phyloP scores from a whole-genome alignment of 2,113 vertebrate genomes.

The Arvicanthis niloticus region DNA sequence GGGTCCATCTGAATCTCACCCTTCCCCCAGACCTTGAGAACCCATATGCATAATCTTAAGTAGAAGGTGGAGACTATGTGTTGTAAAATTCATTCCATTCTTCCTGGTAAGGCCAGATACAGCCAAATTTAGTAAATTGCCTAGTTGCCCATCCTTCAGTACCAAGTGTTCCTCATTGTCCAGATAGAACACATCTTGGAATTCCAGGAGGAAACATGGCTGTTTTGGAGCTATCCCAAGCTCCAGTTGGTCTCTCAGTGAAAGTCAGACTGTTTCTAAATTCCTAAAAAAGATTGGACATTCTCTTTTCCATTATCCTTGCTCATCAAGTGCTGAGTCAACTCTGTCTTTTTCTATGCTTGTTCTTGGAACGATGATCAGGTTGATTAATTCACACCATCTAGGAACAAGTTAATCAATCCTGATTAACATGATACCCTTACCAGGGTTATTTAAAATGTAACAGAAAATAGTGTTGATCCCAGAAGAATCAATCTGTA shows the following conservation, averaged over 20 bases:
- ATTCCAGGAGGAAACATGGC: neutral
- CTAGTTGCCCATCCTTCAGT: neutral
- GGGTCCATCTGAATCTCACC: neutral
- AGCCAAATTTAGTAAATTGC: neutral
- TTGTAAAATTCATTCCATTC: neutral
- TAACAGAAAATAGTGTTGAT: neutral
- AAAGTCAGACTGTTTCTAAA: neutral
- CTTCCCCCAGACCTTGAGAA: neutral
- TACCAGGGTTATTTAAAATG: constrained; percentile 36
- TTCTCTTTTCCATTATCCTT: neutral
- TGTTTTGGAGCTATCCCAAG: neutral
- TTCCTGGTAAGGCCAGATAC: neutral
- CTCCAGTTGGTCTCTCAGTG: constrained; percentile 16
- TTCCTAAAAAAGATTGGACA: neutral
- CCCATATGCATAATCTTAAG: neutral
- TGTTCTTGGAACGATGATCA: neutral
- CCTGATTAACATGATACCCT: constrained; percentile 44
- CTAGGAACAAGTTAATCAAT: constrained; percentile 28
- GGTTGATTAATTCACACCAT: constrained; percentile 53
- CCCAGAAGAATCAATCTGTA: neutral
- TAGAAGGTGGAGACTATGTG: neutral
- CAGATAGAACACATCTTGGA: neutral
- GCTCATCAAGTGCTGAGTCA: neutral
- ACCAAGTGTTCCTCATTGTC: constrained; percentile 9
- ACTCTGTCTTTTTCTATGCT: neutral